Conservation (phyloP, 2,113 vertebrate genomes). For the Aphelocoma coerulescens region DNA sequence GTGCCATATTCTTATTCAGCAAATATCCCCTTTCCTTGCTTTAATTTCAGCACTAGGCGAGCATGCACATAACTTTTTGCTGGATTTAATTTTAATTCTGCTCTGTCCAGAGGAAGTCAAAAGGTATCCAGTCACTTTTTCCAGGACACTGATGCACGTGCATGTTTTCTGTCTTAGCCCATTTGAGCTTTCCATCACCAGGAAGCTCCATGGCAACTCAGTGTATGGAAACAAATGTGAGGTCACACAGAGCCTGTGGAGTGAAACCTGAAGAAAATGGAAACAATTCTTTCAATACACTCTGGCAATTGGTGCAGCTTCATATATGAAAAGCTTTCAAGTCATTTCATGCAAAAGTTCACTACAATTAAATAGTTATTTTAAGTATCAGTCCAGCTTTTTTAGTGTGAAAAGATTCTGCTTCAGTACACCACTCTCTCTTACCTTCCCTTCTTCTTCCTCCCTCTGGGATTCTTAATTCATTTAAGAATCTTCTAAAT, state of each 20-base stretch:
- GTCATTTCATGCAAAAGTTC: background rate
- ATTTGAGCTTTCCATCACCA: background rate
- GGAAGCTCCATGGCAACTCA: slow-evolving; percentile 6
- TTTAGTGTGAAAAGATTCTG: background rate
- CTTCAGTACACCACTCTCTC: background rate
- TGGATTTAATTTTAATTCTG: background rate
- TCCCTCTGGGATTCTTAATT: background rate
- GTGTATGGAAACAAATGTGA: slow-evolving; percentile 24
- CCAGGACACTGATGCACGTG: background rate
- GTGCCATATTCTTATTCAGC: background rate
- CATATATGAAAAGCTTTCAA: background rate
- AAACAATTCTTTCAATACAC: background rate
- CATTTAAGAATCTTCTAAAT: background rate
- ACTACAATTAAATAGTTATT: background rate
- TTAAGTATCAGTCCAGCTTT: background rate
- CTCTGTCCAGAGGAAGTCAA: background rate
- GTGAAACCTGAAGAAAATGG: slow-evolving; percentile 22
- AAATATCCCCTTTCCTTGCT: background rate
- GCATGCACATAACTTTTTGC: background rate
- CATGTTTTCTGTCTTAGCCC: background rate
- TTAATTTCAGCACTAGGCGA: background rate
- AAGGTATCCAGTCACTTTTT: background rate
- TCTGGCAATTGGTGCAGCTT: background rate
- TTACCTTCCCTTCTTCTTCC: background rate
- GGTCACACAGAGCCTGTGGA: background rate